Base-by-base conservation (phyloP, 2,888 invertebrate species). In the Drosophila demipolita region DNA sequence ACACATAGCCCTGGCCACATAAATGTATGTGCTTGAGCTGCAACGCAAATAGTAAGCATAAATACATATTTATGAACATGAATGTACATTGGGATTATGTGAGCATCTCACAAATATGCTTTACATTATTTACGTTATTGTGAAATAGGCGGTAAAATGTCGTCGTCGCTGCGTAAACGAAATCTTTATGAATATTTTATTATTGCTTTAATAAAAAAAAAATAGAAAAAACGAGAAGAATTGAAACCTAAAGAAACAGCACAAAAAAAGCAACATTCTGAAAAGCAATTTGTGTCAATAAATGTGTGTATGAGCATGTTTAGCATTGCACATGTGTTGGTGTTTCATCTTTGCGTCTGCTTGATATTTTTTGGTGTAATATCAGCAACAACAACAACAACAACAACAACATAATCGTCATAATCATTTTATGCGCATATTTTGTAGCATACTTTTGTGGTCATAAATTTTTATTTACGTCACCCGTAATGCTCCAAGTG, bases 131-230 rank as follows among this genome's bases (percentile, higher is more conserved):
- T 65, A 55, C 73, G 57, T 77, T 84, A 71, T 75, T 87, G 75
- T 73, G 64, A 73, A 75, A 82, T 73, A 82, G 79, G 71, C 72
- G 57, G 64, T 66, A 64, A 60, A 77, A 68, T 71, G 70, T 62
- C 73, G 73, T 73, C 75, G 61, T 67, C 54, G 66, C 75, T 82
- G 87, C 87, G 73, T 80, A 72, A 78, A 83, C 73, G 73, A 75
- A 83, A 82, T 83, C 85, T 87, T 88, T 90, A 91, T 91, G 90
- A 89, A 90, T 91, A 90, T 91, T 90, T 91, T 89, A 90, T 89
- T 83, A 83, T 78, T 78, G 72, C 78, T 82, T 83, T 78, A 83
- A 87, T 88, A 88, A 88, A 79, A 78, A 71, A 50, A 48, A 8
- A 48, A 53, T 54, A 52, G 26, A 49, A 50, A 45, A 49, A 48